Evolutionary conservation across 2,797 vertebrate genomes (phyloP), one percentile per base, ranked within the genome.

Genomic region (Tragelaphus oryx): DNA sequence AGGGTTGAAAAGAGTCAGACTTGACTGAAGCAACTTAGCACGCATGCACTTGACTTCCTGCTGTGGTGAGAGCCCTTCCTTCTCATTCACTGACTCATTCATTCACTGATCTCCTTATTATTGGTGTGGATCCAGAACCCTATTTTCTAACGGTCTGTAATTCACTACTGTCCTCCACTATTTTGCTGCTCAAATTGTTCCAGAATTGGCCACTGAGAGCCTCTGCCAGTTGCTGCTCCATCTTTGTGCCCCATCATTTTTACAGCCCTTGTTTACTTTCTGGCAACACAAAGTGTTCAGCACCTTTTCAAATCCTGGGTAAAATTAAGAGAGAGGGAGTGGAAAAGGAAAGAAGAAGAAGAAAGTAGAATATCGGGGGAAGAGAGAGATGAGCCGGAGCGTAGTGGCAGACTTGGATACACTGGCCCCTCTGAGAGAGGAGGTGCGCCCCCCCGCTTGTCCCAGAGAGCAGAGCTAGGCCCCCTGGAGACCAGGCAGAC

Each of bases 391-490:
- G 30, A 28, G 33, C 2, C 33, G 48, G 24, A 14, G 8, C 2
- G 3, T 1, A 8, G 12, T 20, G 3, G 33, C 60, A 83, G 41
- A 48, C 55, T 41, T 22, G 1, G 50, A 33, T 8, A 80, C 7
- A 1, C 4, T 5, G 17, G 30, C 8, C 30, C 41, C 41, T 30
- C 75, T 17, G 37, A 4, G n/a, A 52, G 20, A 30, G 11, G 24
- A 1, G 8, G n/a, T 28, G 0, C 0, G 14, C 30, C 33, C 18
- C 18, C 24, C 11, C 0, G 24, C 71, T 33, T 17, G 28, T 8
- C 30, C 12, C 11, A 16, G 8, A 59, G 33, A n/a, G 81, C 52
- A 24, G 33, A 17, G 37, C 4, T 1, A 1, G 17, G 46, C 4
- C 18, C 28, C 0, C 0, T 24, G 37, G 30, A 50, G 57, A 5